Evolutionary conservation across 2,888 invertebrate genomes (phyloP).

Genomic region (Quadroppia sp.): DNA sequence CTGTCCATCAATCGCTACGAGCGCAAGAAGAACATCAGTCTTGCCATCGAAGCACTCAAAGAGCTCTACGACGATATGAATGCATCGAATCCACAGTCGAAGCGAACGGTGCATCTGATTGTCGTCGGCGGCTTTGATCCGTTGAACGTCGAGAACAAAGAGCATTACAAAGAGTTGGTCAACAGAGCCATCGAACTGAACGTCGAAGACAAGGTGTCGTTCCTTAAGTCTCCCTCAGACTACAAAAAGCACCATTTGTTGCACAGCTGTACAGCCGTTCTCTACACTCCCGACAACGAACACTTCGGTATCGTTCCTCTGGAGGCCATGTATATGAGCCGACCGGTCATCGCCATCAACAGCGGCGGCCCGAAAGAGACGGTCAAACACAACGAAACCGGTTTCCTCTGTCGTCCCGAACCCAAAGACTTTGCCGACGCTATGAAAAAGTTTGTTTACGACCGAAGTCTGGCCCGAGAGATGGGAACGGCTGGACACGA

Average conservation of each 20-base stretch:
- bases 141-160: conserved; percentile 77
- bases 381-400: conserved; percentile 70
- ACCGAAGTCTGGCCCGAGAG: conserved; percentile 60
- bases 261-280: conserved; percentile 67
- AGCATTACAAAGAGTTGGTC: conserved; percentile 72
- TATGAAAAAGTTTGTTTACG: conserved; percentile 66
- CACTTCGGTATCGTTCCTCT: conserved; percentile 99
- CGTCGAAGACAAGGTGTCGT: conserved; percentile 68
- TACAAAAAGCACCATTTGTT: conserved; percentile 75
- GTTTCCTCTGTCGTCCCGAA: conserved; percentile 69
- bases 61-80: conserved; percentile 35
- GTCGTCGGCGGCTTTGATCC: conserved; percentile 96
- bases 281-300: conserved; percentile 95
- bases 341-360: conserved; percentile 90
- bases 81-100: conserved; percentile 4
- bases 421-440: conserved; percentile 69
- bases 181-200: conserved; percentile 63
- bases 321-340: conserved; percentile 91
- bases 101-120: conserved; percentile 65
- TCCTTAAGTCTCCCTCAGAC: conserved; percentile 83
- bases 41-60: conserved; percentile 73
- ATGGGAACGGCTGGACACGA: conserved; percentile 60
- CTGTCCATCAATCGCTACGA: conserved; percentile 96
- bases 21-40: conserved; percentile 84
- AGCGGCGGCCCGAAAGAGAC: conserved; percentile 96